phyloP scores from a whole-genome alignment of 2,888 invertebrate genomes.

The Sarcophaga variegata region DNA sequence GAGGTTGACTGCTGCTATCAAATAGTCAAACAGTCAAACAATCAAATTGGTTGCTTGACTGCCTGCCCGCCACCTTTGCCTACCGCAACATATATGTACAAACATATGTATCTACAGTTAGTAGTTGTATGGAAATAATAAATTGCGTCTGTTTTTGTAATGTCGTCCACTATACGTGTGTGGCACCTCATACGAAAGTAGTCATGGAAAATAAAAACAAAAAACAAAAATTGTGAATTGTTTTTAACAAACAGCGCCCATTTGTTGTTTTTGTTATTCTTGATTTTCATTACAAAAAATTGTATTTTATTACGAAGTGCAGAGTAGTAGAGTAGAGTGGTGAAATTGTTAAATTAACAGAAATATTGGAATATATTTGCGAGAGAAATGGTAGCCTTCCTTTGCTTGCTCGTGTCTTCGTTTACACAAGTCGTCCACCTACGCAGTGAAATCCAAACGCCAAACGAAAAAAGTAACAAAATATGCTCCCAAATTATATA shows the following conservation, averaged over 20 bases:
- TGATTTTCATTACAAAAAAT: no score
- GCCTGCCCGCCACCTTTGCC: background rate
- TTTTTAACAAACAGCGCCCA: no score
- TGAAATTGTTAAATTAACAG: conserved; percentile 1
- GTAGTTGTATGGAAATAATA: background rate
- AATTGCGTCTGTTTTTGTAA: background rate
- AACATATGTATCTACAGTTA: conserved; percentile 11
- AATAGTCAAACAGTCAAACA: conserved; percentile 27
- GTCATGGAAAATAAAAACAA: conserved; percentile 26
- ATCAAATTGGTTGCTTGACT: conserved; percentile 10
- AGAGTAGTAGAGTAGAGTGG: conserved; percentile 2
- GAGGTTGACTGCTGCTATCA: background rate
- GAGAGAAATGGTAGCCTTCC: conserved; percentile 19
- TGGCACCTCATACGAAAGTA: conserved; percentile 1
- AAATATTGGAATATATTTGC: background rate
- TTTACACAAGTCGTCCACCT: conserved; percentile 49
- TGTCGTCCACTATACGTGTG: background rate
- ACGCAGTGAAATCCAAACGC: conserved; percentile 40
- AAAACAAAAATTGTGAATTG: conserved; percentile 11
- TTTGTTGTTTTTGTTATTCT: no score
- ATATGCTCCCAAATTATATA: conserved; percentile 15
- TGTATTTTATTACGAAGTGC: no score
- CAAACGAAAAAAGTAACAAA: conserved; percentile 1
- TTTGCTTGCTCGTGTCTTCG: conserved; percentile 22
- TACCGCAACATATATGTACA: conserved; percentile 42